phyloP scores from a whole-genome alignment of 2,888 invertebrate species.

The Schizaphis graminum region DNA sequence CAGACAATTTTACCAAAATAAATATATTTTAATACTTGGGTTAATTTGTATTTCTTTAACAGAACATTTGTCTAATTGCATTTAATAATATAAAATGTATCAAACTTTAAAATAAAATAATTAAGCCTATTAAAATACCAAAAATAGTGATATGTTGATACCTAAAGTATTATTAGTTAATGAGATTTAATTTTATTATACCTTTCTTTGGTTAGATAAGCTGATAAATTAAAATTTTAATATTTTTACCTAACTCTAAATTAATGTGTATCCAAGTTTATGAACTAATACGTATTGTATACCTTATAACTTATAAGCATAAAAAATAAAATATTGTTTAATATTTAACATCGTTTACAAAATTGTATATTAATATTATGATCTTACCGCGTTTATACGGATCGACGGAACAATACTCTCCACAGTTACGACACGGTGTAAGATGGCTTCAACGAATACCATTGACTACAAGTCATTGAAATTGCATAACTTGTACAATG shows the following conservation, averaged over 20 bases:
- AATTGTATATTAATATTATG: background rate
- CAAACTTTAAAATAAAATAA: background rate
- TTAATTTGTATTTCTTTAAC: background rate
- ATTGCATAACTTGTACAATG: background rate
- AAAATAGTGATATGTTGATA: background rate
- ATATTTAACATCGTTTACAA: background rate
- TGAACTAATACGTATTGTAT: background rate
- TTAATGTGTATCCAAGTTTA: background rate
- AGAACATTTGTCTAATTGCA: background rate
- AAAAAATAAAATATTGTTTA: background rate
- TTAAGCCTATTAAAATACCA: background rate
- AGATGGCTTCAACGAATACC: background rate
- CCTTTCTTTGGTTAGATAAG: background rate
- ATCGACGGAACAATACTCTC: background rate
- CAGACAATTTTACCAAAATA: too few species aligned
- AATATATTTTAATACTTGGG: too few species aligned
- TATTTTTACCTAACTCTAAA: background rate
- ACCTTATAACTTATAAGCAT: background rate
- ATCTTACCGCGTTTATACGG: background rate
- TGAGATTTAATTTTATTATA: background rate
- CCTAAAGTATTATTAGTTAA: background rate
- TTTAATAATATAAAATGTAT: background rate
- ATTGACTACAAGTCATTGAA: background rate
- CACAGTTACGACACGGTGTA: background rate
- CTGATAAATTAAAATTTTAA: background rate